Percentiles rank a stretch among this genome's conserved stretches.
These are phyloP conservation scores for Calonectris borealis DNA, from an alignment of 2,113 vertebrate species.

Conservation along the genomic window DNA sequence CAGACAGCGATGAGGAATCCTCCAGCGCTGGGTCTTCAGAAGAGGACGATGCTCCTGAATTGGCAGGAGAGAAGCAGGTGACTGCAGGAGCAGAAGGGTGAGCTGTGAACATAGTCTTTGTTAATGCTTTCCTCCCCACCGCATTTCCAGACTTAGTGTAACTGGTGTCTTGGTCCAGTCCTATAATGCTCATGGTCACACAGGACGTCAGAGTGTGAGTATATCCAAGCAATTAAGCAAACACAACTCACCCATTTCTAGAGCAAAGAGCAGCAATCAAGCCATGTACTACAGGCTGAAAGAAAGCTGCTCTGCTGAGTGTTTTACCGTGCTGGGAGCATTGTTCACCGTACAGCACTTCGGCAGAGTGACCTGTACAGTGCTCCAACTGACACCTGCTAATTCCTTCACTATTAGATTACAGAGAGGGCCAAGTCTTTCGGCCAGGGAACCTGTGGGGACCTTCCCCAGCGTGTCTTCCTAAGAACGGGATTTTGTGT, in stretches of 20 bases:
- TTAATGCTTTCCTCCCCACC: neutral
- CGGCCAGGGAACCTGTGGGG: neutral
- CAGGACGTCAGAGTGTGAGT: neutral
- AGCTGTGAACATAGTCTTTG: slow-evolving; percentile 6
- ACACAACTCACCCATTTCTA: accelerated
- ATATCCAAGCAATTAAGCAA: neutral
- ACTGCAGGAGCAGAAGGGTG: slow-evolving; percentile 87
- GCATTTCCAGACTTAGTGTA: accelerated
- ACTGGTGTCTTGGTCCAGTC: neutral
- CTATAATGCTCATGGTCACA: neutral
- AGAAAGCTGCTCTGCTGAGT: neutral
- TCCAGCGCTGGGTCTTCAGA: slow-evolving; percentile 98
- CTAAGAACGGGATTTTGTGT: neutral
- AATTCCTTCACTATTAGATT: neutral
- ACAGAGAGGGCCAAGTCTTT: neutral
- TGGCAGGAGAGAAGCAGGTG: slow-evolving; percentile 83
- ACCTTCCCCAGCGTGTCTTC: neutral
- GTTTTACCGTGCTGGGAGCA: neutral
- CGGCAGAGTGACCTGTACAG: neutral
- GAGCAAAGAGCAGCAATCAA: neutral
- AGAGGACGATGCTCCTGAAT: slow-evolving; percentile 90
- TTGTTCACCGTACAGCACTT: neutral
- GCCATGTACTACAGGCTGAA: neutral
- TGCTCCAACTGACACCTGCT: neutral
- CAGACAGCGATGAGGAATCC: slow-evolving; percentile 97